Evolutionary conservation across 2,113 vertebrate species (phyloP).

Genomic region (Oxygymnocypris stewartii): DNA sequence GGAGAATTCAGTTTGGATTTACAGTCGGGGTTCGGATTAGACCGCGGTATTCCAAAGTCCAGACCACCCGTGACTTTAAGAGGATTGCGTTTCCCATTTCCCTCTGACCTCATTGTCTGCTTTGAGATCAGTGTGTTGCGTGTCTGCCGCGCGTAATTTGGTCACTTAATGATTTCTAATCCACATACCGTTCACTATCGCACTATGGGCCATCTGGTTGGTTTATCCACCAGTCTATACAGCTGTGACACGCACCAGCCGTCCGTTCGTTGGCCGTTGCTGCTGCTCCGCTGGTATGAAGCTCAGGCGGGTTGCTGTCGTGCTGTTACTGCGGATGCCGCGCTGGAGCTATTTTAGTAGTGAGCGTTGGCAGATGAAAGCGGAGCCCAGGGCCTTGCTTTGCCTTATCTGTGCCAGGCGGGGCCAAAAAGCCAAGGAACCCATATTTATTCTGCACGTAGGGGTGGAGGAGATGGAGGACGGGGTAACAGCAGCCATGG

Average conservation of each 20-base stretch:
- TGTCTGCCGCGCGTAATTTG: constrained; percentile 41
- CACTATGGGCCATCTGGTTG: constrained; percentile 47
- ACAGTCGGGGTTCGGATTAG: constrained; percentile 40
- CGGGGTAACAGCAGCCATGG: constrained; percentile 37
- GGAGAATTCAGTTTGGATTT: constrained; percentile 18
- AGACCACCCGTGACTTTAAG: constrained; percentile 50
- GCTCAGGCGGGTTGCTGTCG: constrained; percentile 25
- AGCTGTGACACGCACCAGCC: constrained; percentile 18
- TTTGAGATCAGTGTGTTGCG: constrained; percentile 42
- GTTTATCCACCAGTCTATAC: constrained; percentile 29
- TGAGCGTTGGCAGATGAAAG: constrained; percentile 54
- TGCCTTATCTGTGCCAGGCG: constrained; percentile 49
- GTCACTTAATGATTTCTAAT: constrained; percentile 43
- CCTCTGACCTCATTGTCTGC: constrained; percentile 52
- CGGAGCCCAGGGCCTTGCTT: constrained; percentile 40
- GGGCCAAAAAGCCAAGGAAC: constrained; percentile 47
- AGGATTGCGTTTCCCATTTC: constrained; percentile 48
- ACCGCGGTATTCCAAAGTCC: constrained; percentile 42
- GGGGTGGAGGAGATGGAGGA: constrained; percentile 10
- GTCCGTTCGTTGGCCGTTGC: background rate
- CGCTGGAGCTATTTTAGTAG: constrained; percentile 50
- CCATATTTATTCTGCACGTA: constrained; percentile 42
- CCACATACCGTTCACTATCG: constrained; percentile 13
- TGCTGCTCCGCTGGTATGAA: constrained; percentile 10
- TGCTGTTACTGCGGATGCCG: constrained; percentile 28